Percentiles rank a stretch among this genome's conserved stretches.
Evolutionary conservation across 2,113 vertebrate genomes (phyloP).

Genomic region (Rhinopomastus cyanomelas): DNA sequence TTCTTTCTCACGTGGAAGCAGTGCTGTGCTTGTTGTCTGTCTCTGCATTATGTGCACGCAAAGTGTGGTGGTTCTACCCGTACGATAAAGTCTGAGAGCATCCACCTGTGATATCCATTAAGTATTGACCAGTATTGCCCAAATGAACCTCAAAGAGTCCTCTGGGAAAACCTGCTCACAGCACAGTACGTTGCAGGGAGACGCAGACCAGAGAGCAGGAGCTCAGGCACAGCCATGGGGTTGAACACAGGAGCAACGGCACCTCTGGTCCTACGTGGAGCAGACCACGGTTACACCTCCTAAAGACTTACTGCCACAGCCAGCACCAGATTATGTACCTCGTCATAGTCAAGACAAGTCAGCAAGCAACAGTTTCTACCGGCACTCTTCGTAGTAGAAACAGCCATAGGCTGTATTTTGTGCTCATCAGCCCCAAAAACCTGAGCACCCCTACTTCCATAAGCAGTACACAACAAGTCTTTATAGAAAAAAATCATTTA

Average conservation of each 20-base stretch:
- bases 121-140: neutral
- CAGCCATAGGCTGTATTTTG: neutral
- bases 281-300: no score
- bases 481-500: neutral
- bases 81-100: neutral
- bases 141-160: neutral
- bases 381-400: neutral
- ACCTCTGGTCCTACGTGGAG: accelerated
- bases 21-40: neutral
- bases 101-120: neutral
- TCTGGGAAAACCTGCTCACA: neutral
- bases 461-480: neutral
- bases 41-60: neutral
- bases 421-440: neutral
- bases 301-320: neutral
- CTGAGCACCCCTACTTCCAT: neutral
- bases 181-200: neutral
- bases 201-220: neutral
- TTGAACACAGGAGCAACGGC: neutral
- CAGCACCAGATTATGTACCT: neutral
- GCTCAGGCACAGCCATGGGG: neutral
- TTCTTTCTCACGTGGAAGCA: neutral
- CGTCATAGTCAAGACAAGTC: neutral
- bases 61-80: accelerated
- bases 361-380: neutral